Base-by-base conservation (phyloP, 2,888 invertebrate genomes). In the Drosophila eohydei region DNA sequence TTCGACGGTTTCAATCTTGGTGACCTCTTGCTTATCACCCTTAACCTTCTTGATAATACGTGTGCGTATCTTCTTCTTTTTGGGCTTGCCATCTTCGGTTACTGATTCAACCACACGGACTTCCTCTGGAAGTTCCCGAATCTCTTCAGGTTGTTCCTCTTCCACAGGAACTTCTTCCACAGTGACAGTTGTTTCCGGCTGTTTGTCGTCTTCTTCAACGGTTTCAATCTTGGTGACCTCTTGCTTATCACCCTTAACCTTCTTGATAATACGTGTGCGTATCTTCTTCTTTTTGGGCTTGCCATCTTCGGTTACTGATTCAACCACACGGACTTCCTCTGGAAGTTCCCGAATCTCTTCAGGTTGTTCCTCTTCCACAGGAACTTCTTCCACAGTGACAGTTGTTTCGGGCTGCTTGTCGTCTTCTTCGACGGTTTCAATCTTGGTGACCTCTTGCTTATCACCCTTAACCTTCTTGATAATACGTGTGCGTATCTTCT, bases 401-500 rank as follows among this genome's bases (percentile, higher is more conserved):
- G 57, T 63, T 3, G 64, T 68, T 34, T 68, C 68, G 3, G 68
- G 68, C 21, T 46, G 16, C 12, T 68, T 68, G 52, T 68, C 64
- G 46, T 68, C 63, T 5, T 68, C 68, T 14, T 68, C 63, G 52
- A 68, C 52, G 4, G 64, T 68, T 52, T 68, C 64, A 16, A 68
- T 68, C 57, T 68, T 70, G 40, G 70, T 70, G 14, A 70, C 67
- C 21, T 70, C 70, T 70, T 70, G 70, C 2, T 66, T 70, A 36
- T 61, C 70, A 26, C 70, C 70, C 52, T 70, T 70, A 34, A 70
- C 32, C 60, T 70, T 70, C 16, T 70, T 70, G 36, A 70, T 70
- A 2, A 70, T n/a, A 41, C 70, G 70, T 14, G 70, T 70, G 9
- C 70, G 70, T 3, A 70, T 70, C 52, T 70, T 70, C 56, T 61